These are phyloP conservation scores for Trialeurodes vaporariorum DNA, from an alignment of 1,140 invertebrate species.

Conservation along the genomic window DNA sequence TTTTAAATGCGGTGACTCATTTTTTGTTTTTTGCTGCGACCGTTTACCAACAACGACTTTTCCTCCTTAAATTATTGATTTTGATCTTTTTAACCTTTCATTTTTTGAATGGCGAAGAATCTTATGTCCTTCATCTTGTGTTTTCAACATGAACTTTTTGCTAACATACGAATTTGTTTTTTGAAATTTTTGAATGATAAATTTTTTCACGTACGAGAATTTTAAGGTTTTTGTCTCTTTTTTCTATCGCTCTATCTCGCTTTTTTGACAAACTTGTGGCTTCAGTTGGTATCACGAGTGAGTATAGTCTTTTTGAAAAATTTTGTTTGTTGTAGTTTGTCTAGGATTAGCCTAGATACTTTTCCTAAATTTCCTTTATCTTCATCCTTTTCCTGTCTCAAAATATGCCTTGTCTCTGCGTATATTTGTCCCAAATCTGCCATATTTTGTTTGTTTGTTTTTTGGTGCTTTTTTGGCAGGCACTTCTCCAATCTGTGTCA, in stretches of 20 bases:
- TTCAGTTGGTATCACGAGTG: slow-evolving; percentile 2
- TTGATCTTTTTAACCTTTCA: too few relatives aligned
- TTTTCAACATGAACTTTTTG: neutral
- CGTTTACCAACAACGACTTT: too few relatives aligned
- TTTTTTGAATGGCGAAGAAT: too few relatives aligned
- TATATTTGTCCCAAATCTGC: too few relatives aligned
- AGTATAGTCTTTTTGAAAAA: slow-evolving; percentile 4
- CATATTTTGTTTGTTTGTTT: too few relatives aligned
- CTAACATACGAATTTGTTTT: neutral
- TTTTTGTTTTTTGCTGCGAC: too few relatives aligned
- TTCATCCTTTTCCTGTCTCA: neutral
- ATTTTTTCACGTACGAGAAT: neutral
- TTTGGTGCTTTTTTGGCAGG: too few relatives aligned
- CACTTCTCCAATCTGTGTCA: too few relatives aligned
- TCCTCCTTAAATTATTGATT: too few relatives aligned
- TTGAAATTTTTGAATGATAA: neutral
- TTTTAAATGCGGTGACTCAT: too few relatives aligned
- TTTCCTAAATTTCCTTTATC: neutral
- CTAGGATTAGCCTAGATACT: slow-evolving; percentile 12
- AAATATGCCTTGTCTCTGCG: too few relatives aligned
- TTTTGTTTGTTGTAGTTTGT: slow-evolving; percentile 6
- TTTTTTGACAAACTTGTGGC: slow-evolving; percentile 9
- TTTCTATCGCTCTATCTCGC: slow-evolving; percentile 4
- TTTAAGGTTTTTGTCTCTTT: slow-evolving; percentile 14
- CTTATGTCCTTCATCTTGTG: too few relatives aligned